Conservation (phyloP, 2,797 vertebrate species). For the Sphaeramia orbicularis region DNA sequence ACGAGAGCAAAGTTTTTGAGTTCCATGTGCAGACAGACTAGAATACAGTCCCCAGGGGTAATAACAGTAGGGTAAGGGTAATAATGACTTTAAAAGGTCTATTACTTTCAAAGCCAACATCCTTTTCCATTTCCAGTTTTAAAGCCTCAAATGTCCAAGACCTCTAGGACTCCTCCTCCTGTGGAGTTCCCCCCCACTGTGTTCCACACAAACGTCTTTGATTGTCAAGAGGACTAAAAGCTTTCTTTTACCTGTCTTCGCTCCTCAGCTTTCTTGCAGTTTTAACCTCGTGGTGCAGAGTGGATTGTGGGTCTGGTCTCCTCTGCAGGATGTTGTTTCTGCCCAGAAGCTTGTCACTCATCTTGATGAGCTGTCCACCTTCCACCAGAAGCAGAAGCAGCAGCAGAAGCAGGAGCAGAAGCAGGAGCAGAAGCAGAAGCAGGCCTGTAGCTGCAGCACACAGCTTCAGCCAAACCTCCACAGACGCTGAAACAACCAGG, state of each 20-base stretch:
- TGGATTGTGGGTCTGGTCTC: constrained; percentile 42
- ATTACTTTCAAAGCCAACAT: too few relatives aligned
- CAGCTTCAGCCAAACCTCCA: constrained; percentile 33
- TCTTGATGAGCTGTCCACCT: constrained; percentile 48
- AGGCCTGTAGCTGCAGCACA: constrained; percentile 44
- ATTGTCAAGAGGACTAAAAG: constrained; percentile 49
- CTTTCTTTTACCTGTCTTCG: constrained; percentile 37
- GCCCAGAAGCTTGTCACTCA: constrained; percentile 53
- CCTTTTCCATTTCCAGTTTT: background rate
- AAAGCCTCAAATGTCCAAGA: constrained; percentile 15
- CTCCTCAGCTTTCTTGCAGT: constrained; percentile 21
- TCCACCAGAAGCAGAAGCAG: too few relatives aligned
- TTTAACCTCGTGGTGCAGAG: constrained; percentile 29
- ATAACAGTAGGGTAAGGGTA: too few relatives aligned
- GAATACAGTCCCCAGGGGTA: too few relatives aligned
- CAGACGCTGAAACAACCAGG: background rate
- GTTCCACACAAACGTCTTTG: constrained; percentile 15
- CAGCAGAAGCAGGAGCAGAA: too few relatives aligned
- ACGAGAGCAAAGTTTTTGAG: too few relatives aligned
- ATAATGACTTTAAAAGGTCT: too few relatives aligned
- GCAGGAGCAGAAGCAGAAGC: too few relatives aligned
- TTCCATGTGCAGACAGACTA: too few relatives aligned
- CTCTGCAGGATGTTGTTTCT: constrained; percentile 42
- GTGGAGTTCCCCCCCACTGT: constrained; percentile 7
- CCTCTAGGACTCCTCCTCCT: constrained; percentile 6